Percentiles rank a stretch among this genome's conserved stretches.
These are phyloP conservation scores for Eulimnadia texana DNA, from an alignment of 1,140 invertebrate genomes.

Conservation along the genomic window DNA sequence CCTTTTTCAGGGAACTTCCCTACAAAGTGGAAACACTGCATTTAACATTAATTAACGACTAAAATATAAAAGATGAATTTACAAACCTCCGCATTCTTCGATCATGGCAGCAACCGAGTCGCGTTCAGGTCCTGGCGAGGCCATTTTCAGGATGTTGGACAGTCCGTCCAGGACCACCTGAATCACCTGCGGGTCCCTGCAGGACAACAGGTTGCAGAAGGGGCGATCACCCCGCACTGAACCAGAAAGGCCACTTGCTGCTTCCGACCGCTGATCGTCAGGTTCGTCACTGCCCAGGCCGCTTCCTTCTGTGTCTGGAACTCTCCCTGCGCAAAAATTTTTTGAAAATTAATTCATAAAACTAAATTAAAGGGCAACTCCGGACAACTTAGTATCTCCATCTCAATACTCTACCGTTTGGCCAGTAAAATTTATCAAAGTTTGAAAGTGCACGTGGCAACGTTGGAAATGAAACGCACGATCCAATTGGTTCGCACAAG, in stretches of 20 bases:
- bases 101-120: conserved; percentile 70
- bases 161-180: conserved; percentile 85
- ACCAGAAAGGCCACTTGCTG: conserved; percentile 76
- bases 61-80: no score
- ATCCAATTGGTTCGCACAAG: not conserved
- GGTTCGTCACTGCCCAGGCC: conserved; percentile 96
- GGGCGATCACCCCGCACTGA: conserved; percentile 70
- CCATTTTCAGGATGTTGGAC: conserved; percentile 78
- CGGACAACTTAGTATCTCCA: no score
- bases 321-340: conserved; percentile 52
- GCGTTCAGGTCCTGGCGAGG: conserved; percentile 44
- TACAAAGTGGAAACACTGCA: no score
- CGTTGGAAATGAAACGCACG: not conserved
- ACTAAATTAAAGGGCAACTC: no score
- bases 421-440: no score
- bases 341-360: not conserved
- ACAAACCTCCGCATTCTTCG: conserved; percentile 67
- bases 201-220: conserved; percentile 79
- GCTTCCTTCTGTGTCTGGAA: conserved; percentile 99
- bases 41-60: no score
- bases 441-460: no score
- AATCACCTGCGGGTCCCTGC: conserved; percentile 78
- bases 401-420: no score
- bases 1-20: no score
- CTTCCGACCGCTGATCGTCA: conserved; percentile 89